These are phyloP conservation scores for Leptinotarsa defecta DNA, from an alignment of 1,140 invertebrate genomes.

Conservation along the genomic window DNA sequence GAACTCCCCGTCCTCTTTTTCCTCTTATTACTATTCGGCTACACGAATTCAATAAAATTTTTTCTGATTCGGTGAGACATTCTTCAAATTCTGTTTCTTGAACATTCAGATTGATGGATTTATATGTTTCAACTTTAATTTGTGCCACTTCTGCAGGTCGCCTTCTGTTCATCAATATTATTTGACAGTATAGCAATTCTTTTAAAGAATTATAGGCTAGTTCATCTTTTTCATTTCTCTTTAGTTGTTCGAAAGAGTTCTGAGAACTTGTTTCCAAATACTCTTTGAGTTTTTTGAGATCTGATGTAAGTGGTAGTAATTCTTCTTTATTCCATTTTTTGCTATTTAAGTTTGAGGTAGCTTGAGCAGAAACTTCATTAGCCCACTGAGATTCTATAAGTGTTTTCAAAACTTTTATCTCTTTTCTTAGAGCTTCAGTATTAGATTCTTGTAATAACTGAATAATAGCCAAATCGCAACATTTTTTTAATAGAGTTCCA, in stretches of 20 bases:
- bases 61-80: slow-evolving; percentile 31
- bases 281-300: background rate
- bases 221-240: slow-evolving; percentile 22
- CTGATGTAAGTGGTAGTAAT: background rate
- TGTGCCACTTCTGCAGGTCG: slow-evolving; percentile 26
- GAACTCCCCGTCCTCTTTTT: slow-evolving; percentile 34
- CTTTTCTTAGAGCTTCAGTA: background rate
- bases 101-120: slow-evolving; percentile 22
- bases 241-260: slow-evolving; percentile 24
- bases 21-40: slow-evolving; percentile 38
- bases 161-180: slow-evolving; percentile 24
- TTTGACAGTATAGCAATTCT: slow-evolving; percentile 44
- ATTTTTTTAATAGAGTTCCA: slow-evolving; percentile 10
- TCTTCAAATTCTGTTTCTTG: slow-evolving; percentile 32
- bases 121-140: slow-evolving; percentile 19
- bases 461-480: slow-evolving; percentile 11
- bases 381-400: background rate
- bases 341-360: background rate
- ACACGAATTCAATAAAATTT: slow-evolving; percentile 27
- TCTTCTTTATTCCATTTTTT: background rate
- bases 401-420: background rate
- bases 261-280: slow-evolving; percentile 33
- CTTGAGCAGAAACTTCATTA: background rate
- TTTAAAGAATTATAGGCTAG: slow-evolving; percentile 39
- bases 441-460: slow-evolving; percentile 8